Evolutionary conservation across 2,888 invertebrate species (phyloP).

Genomic region (Cryptophagus acutangulus): DNA sequence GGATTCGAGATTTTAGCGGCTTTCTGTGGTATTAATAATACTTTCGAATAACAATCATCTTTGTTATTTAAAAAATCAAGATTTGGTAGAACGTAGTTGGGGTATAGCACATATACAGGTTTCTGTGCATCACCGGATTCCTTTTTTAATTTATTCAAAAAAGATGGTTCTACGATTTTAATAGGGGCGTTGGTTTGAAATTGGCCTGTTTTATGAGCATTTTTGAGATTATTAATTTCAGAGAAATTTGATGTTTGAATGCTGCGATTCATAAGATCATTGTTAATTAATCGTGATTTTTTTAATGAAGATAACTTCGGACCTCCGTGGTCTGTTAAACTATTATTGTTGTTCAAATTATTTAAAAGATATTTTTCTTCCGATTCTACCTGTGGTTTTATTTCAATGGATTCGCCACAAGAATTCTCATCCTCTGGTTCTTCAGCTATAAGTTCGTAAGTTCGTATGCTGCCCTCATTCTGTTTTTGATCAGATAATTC

Average conservation of each 20-base stretch:
- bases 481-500: slow-evolving; percentile 46
- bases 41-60: slow-evolving; percentile 52
- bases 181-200: slow-evolving; percentile 47
- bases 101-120: slow-evolving; percentile 85
- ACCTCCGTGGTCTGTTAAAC: slow-evolving; percentile 21
- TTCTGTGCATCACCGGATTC: slow-evolving; percentile 55
- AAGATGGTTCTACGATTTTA: slow-evolving; percentile 65
- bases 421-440: slow-evolving; percentile 53
- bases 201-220: slow-evolving; percentile 34
- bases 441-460: slow-evolving; percentile 53
- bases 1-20: slow-evolving; percentile 46
- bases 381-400: slow-evolving; percentile 30
- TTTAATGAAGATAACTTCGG: slow-evolving; percentile 18
- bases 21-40: slow-evolving; percentile 68
- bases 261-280: slow-evolving; percentile 62
- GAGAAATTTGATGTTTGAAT: slow-evolving; percentile 66
- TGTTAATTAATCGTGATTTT: slow-evolving; percentile 22
- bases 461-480: slow-evolving; percentile 42
- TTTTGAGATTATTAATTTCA: slow-evolving; percentile 39
- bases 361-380: slow-evolving; percentile 14
- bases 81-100: slow-evolving; percentile 85
- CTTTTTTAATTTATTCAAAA: slow-evolving; percentile 60
- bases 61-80: slow-evolving; percentile 68
- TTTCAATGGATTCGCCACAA: slow-evolving; percentile 50
- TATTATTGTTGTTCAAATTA: slow-evolving; percentile 52